Conservation (phyloP, 1,140 invertebrate genomes). For the Ruditapes philippinarum region DNA sequence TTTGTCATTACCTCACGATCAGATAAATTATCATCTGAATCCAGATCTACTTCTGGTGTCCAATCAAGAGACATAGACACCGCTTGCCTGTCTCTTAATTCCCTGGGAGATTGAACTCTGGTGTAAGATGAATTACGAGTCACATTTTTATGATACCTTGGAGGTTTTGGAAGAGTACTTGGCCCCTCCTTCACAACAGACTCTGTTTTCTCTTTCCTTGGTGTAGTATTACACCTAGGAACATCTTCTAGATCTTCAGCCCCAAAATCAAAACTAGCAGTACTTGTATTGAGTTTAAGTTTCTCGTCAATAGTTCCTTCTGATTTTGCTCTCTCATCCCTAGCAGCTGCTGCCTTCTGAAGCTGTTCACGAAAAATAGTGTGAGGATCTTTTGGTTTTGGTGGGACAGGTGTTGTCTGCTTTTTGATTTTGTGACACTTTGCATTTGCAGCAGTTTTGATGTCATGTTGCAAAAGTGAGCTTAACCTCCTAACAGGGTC, state of each 20-base stretch:
- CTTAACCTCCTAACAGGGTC: constrained; percentile 70
- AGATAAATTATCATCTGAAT: constrained; percentile 81
- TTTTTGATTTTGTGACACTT: constrained; percentile 75
- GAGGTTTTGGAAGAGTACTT: constrained; percentile 54
- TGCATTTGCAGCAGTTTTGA: constrained; percentile 77
- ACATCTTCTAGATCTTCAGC: not conserved
- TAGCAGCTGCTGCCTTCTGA: constrained; percentile 74
- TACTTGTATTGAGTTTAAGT: constrained; percentile 55
- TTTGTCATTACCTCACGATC: constrained; percentile 68
- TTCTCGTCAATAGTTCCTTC: constrained; percentile 71
- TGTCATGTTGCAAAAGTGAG: constrained; percentile 80
- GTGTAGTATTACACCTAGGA: not conserved
- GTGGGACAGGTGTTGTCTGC: constrained; percentile 74
- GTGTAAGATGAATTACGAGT: constrained; percentile 16
- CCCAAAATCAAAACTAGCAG: constrained; percentile 23
- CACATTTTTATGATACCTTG: constrained; percentile 65
- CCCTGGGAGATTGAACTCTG: not conserved
- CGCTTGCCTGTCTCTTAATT: not conserved
- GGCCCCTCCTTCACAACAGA: constrained; percentile 33
- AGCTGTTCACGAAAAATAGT: constrained; percentile 79
- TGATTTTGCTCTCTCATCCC: constrained; percentile 73
- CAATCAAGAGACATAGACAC: constrained; percentile 70
- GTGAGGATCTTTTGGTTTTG: constrained; percentile 79
- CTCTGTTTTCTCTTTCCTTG: constrained; percentile 42
- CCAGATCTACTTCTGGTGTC: constrained; percentile 81